phyloP scores from a whole-genome alignment of 2,888 invertebrate genomes.

The Amblyjoppa fuscipennis region DNA sequence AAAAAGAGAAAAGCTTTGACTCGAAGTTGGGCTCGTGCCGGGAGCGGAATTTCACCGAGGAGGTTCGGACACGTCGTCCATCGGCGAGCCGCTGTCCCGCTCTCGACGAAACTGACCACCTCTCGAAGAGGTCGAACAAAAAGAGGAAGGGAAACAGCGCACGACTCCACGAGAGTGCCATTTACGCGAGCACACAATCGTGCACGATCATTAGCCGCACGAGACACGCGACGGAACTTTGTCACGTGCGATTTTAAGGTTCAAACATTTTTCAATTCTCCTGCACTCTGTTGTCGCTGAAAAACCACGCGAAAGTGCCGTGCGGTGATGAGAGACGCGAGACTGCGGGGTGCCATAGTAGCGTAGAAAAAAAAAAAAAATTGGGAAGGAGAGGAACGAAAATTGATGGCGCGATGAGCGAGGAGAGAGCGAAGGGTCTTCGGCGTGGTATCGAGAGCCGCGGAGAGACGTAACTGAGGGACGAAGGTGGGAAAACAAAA shows the following conservation, averaged over 20 bases:
- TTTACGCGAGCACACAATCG: background rate
- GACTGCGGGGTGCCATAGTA: slow-evolving; percentile 10
- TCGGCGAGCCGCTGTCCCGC: background rate
- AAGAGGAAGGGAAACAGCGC: background rate
- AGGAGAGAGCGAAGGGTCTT: background rate
- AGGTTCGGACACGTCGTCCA: background rate
- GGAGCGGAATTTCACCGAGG: background rate
- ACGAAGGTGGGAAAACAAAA: background rate
- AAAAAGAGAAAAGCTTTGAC: background rate
- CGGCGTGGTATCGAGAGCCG: slow-evolving; percentile 30
- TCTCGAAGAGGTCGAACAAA: background rate
- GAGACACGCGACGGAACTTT: background rate
- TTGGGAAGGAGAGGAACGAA: background rate
- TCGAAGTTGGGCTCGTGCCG: background rate
- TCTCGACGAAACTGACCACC: slow-evolving; percentile 11
- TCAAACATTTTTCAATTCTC: background rate
- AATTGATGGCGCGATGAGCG: background rate
- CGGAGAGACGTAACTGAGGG: background rate
- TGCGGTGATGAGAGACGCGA: background rate
- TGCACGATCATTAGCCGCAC: background rate
- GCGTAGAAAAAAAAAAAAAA: background rate
- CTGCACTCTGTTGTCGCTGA: background rate
- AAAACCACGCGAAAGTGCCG: background rate
- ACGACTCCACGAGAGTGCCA: background rate
- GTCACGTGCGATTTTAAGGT: background rate